Percentiles rank a stretch among this genome's conserved stretches.
Conservation (phyloP, 2,888 invertebrate genomes). For the Rhabditoides inermis region DNA sequence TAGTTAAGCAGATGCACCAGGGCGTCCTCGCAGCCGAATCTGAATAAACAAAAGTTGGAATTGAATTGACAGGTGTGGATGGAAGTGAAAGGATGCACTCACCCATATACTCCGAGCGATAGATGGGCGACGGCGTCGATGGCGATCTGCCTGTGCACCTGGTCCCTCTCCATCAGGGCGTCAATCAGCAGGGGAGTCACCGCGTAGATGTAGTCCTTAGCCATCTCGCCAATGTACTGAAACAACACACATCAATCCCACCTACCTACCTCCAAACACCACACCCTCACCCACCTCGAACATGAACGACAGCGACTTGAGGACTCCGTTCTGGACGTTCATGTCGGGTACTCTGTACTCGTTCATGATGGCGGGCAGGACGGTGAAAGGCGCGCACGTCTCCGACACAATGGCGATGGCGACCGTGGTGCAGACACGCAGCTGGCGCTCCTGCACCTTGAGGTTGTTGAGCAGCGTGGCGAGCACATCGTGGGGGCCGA, state of each 20-base stretch:
- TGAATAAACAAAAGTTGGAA: too few species aligned
- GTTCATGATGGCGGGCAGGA: conserved; percentile 66
- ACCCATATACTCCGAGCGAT: conserved; percentile 72
- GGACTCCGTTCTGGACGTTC: conserved; percentile 97
- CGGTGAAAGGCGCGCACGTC: conserved; percentile 98
- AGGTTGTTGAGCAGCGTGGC: conserved; percentile 94
- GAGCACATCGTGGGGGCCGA: conserved; percentile 86
- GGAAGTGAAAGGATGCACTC: too few species aligned
- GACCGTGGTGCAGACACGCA: conserved; percentile 90
- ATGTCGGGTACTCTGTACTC: conserved; percentile 75
- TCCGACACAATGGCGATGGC: conserved; percentile 99
- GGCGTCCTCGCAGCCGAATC: conserved; percentile 67
- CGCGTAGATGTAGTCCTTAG: conserved; percentile 98
- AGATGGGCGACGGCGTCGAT: conserved; percentile 98
- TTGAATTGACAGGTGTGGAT: too few species aligned
- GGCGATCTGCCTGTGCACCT: conserved; percentile 96
- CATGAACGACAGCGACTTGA: conserved; percentile 88
- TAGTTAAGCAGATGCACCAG: conserved; percentile 90
- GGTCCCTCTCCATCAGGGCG: conserved; percentile 82
- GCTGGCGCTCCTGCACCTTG: conserved; percentile 97
- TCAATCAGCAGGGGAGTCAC: conserved; percentile 94
- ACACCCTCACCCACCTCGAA: too few species aligned
- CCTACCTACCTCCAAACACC: too few species aligned
- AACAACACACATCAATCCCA: conserved; percentile 16
- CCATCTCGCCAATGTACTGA: conserved; percentile 99